A percentile compares a stretch with the other conserved stretches of the same genome.
Evolutionary conservation across 1,140 invertebrate species (phyloP).

Genomic region (Camponotus floridanus): DNA sequence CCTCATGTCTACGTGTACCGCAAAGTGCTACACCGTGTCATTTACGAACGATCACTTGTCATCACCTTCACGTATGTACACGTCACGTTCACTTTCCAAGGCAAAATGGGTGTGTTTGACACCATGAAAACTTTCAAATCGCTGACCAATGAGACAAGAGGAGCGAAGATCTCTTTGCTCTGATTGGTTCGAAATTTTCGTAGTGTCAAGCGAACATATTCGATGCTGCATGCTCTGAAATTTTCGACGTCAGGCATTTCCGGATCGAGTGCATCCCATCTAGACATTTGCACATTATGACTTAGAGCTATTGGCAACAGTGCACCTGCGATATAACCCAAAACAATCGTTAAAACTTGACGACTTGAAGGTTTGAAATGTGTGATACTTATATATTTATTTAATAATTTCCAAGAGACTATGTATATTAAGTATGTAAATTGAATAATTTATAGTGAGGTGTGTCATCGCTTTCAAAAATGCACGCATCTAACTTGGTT

Average conservation of each 20-base stretch:
- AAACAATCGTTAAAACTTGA: neutral
- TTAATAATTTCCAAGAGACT: neutral
- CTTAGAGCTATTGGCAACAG: neutral
- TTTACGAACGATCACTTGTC: neutral
- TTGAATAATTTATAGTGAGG: constrained; percentile 40
- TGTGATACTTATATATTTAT: constrained; percentile 3
- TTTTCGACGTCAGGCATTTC: no score
- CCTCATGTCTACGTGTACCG: constrained; percentile 42
- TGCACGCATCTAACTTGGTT: constrained; percentile 70
- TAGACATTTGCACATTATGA: no score
- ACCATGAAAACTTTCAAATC: no score
- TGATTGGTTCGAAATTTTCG: no score
- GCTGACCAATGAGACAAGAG: no score
- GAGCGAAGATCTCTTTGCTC: no score
- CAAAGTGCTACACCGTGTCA: neutral
- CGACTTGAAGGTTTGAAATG: constrained; percentile 41
- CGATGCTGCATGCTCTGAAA: no score
- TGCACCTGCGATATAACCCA: neutral
- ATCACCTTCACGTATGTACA: neutral
- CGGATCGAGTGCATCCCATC: no score
- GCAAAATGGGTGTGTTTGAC: no score
- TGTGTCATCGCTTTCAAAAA: constrained; percentile 21
- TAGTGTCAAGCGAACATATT: no score
- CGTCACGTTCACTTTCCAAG: no score
- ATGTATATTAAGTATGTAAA: neutral